Percentiles rank a stretch among this genome's conserved stretches.
These are phyloP conservation scores for Drosophila carrolli DNA, from an alignment of 1,140 invertebrate species.

Conservation along the genomic window DNA sequence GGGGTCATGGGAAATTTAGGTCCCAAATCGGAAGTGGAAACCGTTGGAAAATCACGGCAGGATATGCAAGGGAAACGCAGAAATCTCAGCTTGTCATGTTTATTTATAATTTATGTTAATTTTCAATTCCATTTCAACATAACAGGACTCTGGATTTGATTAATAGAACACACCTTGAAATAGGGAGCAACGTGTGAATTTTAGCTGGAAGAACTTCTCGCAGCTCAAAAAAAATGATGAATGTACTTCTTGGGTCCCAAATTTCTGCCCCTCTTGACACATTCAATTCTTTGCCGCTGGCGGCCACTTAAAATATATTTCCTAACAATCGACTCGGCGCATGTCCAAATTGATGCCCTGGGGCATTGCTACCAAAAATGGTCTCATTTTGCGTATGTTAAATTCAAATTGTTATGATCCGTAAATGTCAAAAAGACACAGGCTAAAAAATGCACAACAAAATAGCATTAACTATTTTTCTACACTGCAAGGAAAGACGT, in stretches of 20 bases:
- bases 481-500: not conserved
- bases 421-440: conserved; percentile 76
- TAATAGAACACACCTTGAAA: conserved; percentile 74
- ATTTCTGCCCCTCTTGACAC: conserved; percentile 34
- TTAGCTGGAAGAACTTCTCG: conserved; percentile 12
- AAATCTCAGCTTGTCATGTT: conserved; percentile 52
- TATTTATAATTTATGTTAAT: conserved; percentile 80
- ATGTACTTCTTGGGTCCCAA: conserved; percentile 17
- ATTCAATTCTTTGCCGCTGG: conserved; percentile 35
- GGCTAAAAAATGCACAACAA: conserved; percentile 22
- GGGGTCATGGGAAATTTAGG: conserved; percentile 71
- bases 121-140: conserved; percentile 59
- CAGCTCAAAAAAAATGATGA: conserved; percentile 16
- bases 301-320: conserved; percentile 77
- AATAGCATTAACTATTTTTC: conserved; percentile 2
- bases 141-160: conserved; percentile 65
- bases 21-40: conserved; percentile 69
- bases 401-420: conserved; percentile 84
- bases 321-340: conserved; percentile 64
- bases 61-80: conserved; percentile 46
- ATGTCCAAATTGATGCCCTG: conserved; percentile 83
- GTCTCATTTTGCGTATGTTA: conserved; percentile 76
- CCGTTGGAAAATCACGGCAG: conserved; percentile 62
- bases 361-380: conserved; percentile 80
- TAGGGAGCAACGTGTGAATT: conserved; percentile 34